Evolutionary conservation across 2,797 vertebrate species (phyloP).

Genomic region (Gymnocypris eckloni): DNA sequence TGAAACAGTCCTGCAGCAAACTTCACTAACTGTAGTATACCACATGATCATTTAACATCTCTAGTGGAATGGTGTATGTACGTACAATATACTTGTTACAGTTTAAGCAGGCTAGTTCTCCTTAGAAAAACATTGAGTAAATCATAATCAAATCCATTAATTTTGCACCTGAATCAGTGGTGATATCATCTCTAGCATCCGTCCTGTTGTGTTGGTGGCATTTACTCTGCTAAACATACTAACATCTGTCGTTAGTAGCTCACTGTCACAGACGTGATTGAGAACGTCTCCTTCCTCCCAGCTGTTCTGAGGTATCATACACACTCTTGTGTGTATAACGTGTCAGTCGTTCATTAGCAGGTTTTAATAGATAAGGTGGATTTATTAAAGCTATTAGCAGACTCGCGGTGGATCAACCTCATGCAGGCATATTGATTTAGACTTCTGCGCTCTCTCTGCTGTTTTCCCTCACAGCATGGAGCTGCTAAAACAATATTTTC

Average conservation of each 20-base stretch:
- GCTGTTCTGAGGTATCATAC: constrained; percentile 20
- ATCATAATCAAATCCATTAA: background rate
- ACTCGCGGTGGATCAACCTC: constrained; percentile 5
- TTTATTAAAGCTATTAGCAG: constrained; percentile 25
- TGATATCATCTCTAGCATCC: background rate
- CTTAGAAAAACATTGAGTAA: background rate
- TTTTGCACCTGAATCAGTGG: background rate
- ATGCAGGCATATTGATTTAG: constrained; percentile 22
- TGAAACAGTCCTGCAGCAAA: no score
- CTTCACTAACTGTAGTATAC: background rate
- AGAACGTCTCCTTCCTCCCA: background rate
- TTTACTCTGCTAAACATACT: constrained; percentile 2
- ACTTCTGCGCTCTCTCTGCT: constrained; percentile 53
- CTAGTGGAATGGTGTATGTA: background rate
- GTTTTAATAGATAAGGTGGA: constrained; percentile 27
- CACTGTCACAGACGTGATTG: background rate
- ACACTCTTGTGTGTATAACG: background rate
- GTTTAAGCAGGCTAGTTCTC: background rate
- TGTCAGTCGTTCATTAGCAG: constrained; percentile 21
- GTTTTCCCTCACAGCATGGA: background rate
- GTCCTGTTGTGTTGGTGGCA: constrained; percentile 5
- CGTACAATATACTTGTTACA: background rate
- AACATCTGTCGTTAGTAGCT: constrained; percentile 25
- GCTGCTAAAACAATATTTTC: constrained; percentile 15
- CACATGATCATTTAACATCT: background rate